Evolutionary conservation across 2,797 vertebrate genomes (phyloP).

Genomic region (Channa striata): DNA sequence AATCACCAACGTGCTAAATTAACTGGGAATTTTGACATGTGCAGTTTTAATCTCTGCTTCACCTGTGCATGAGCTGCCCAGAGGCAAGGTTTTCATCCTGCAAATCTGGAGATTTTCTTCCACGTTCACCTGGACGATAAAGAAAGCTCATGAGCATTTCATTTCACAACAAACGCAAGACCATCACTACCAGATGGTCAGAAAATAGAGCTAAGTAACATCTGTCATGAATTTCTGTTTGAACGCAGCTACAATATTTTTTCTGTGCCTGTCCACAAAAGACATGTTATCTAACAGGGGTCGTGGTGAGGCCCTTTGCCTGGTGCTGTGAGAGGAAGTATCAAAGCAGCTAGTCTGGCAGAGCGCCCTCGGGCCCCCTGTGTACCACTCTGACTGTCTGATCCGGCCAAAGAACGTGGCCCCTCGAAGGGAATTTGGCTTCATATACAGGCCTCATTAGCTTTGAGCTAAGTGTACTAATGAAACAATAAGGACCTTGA

Average conservation of each 20-base stretch:
- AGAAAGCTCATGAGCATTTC: slow-evolving; percentile 25
- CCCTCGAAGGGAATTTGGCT: slow-evolving; percentile 67
- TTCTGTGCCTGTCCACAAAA: slow-evolving; percentile 54
- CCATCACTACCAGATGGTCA: slow-evolving; percentile 33
- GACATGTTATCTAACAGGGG: slow-evolving; percentile 79
- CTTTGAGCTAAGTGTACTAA: slow-evolving; percentile 46
- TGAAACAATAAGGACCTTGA: slow-evolving; percentile 51
- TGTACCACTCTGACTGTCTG: slow-evolving; percentile 74
- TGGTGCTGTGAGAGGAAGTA: slow-evolving; percentile 72
- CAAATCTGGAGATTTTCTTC: slow-evolving; percentile 77
- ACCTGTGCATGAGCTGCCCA: slow-evolving; percentile 87
- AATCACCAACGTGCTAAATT: not conserved
- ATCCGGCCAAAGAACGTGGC: slow-evolving; percentile 66
- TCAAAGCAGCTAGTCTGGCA: slow-evolving; percentile 77
- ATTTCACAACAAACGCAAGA: slow-evolving; percentile 22
- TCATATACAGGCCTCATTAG: slow-evolving; percentile 53
- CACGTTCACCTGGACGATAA: slow-evolving; percentile 71
- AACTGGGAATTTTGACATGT: not conserved
- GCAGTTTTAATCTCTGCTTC: slow-evolving; percentile 34
- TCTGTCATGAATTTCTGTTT: slow-evolving; percentile 52
- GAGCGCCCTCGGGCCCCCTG: slow-evolving; percentile 64
- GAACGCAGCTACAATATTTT: slow-evolving; percentile 34
- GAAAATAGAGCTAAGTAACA: slow-evolving; percentile 40
- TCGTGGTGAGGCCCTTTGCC: slow-evolving; percentile 69
- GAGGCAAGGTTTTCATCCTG: slow-evolving; percentile 69